Base-by-base conservation (phyloP, 2,888 invertebrate genomes). In the Neoscelio sp. region DNA sequence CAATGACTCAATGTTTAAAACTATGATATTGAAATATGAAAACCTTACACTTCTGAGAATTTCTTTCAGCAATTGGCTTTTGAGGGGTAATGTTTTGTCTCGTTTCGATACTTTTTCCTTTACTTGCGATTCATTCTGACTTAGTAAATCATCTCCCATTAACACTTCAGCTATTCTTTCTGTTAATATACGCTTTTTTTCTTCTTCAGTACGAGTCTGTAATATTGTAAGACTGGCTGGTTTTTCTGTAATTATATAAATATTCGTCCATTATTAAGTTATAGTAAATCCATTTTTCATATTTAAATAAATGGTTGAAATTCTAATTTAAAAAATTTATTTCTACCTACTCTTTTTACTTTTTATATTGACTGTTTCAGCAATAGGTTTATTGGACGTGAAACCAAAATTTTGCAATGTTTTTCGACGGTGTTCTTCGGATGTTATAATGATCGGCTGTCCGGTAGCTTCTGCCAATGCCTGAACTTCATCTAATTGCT, bases 101-200 rank as follows among this genome's bases (percentile, higher is more conserved):
- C 2, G 12, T 30, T 46, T 2, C 12, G 17, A 10, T 26, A 13
- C 1, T 2, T 17, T 13, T 40, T 23, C 23, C 13, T 13, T 56
- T 60, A 8, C 2, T 23, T 20, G 35, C 12, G 26, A 23, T 8
- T 48, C 20, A 33, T 38, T 58, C 83, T 89, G 89, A 20, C 87
- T 89, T 65, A 88, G 52, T 7, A 81, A 78, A 70, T 90, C 89
- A 75, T 86, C 86, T 20, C 87, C 90, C 73, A 91, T 87, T 23
- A 92, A 82, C 81, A 91, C 84, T 58, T 90, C 89, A 6, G 91
- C 91, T 71, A 91, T 90, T 86, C 86, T 91, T 79, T 91, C 91
- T 28, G 91, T 88, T 68, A 92, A 84, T 17, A 91, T 86, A 15
- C 88, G 86, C 54, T 91, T 89, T 62, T 91, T 87, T 20, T 91